Conservation (phyloP, 2,797 vertebrate genomes). For the Oreochromis mossambicus region DNA sequence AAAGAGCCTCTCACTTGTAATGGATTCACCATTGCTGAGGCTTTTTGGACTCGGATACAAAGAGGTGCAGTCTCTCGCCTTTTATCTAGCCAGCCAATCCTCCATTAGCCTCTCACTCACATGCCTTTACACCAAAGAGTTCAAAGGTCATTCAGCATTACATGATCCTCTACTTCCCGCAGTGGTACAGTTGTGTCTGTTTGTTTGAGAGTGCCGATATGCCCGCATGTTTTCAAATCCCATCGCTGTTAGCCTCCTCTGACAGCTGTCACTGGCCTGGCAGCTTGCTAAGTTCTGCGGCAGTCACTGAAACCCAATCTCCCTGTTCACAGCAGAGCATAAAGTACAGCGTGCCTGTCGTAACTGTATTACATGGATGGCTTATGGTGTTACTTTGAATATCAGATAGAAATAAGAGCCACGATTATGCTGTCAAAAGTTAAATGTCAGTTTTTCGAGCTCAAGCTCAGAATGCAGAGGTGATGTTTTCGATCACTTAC, state of each 20-base stretch:
- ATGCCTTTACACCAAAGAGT: constrained; percentile 28
- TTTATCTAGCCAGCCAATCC: constrained; percentile 50
- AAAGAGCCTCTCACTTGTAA: constrained; percentile 61
- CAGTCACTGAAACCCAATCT: constrained; percentile 12
- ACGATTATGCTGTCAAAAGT: constrained; percentile 32
- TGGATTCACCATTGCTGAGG: constrained; percentile 71
- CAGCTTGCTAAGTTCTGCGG: constrained; percentile 12
- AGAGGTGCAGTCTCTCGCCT: constrained; percentile 51
- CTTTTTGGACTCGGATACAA: constrained; percentile 57
- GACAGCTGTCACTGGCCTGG: constrained; percentile 46
- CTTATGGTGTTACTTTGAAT: constrained; percentile 36
- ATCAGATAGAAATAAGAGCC: constrained; percentile 45
- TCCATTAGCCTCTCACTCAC: constrained; percentile 46
- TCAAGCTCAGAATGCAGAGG: background rate
- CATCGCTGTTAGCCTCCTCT: constrained; percentile 10
- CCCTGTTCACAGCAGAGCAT: constrained; percentile 17
- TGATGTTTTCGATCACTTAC: constrained; percentile 27
- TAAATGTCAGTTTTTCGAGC: constrained; percentile 4
- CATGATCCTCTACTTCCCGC: constrained; percentile 43
- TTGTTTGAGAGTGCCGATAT: constrained; percentile 19
- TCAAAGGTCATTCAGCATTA: constrained; percentile 57
- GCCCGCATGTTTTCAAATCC: constrained; percentile 22
- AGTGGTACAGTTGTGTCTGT: constrained; percentile 17
- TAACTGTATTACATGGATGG: constrained; percentile 48
- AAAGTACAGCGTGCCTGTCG: constrained; percentile 27